Evolutionary conservation across 2,113 vertebrate species (phyloP).

Genomic region (Cricetomys ansorgei): DNA sequence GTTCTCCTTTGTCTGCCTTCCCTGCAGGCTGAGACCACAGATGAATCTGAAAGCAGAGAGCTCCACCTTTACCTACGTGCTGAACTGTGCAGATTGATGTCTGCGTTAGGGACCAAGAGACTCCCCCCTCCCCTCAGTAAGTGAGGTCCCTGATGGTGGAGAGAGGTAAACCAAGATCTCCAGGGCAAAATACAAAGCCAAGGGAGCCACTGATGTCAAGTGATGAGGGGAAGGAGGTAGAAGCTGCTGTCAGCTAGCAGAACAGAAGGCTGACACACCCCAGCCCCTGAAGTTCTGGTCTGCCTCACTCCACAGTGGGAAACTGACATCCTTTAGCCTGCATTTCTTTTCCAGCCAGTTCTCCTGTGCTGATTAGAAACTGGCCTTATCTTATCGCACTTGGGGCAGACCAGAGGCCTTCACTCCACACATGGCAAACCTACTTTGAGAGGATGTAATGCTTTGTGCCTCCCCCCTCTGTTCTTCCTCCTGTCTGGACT

Average conservation of each 20-base stretch:
- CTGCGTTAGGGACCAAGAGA: not conserved
- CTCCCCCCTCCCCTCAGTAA: not conserved
- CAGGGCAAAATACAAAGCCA: not conserved
- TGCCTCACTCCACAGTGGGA: not conserved
- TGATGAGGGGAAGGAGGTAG: not conserved
- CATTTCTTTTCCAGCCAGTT: not conserved
- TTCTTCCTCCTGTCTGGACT: not conserved
- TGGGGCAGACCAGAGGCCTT: not conserved
- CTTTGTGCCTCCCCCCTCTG: not conserved
- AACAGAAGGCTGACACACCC: not conserved
- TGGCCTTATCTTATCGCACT: not conserved
- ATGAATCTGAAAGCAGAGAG: not conserved
- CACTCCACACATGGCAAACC: fast-evolving
- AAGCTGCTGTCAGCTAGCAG: not conserved
- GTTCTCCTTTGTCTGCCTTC: not conserved
- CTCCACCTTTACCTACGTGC: not conserved
- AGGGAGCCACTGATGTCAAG: not conserved
- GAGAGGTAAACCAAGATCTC: not conserved
- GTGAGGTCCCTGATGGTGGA: not conserved
- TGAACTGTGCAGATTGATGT: not conserved
- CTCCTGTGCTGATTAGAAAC: not conserved
- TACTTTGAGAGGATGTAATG: fast-evolving
- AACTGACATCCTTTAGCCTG: fast-evolving
- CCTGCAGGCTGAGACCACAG: not conserved
- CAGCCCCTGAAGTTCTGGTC: not conserved